A percentile compares a stretch with the other conserved stretches of the same genome.
These are phyloP conservation scores for Merluccius polli DNA, from an alignment of 2,797 vertebrate genomes.

Conservation along the genomic window DNA sequence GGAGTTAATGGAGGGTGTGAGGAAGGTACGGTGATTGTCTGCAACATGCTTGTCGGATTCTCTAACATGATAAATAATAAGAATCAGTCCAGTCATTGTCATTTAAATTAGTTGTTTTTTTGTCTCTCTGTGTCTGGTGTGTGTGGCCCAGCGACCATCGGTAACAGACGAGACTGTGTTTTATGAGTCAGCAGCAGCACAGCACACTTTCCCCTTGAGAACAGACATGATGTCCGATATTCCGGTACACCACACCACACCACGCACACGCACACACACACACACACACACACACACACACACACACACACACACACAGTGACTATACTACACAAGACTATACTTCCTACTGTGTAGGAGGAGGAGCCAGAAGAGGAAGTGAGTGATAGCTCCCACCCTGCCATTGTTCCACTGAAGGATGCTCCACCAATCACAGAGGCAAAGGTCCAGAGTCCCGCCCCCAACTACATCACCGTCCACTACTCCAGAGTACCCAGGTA, in stretches of 20 bases:
- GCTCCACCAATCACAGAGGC: conserved; percentile 52
- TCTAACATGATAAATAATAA: neutral
- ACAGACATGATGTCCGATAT: conserved; percentile 70
- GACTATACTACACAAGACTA: neutral
- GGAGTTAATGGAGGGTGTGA: conserved; percentile 45
- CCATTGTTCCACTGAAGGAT: conserved; percentile 73
- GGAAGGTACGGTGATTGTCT: conserved; percentile 45
- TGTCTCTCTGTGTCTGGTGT: neutral
- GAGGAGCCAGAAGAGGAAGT: conserved; percentile 73
- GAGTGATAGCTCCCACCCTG: conserved; percentile 67
- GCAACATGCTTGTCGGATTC: neutral
- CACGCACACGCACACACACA: neutral
- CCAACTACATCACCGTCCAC: conserved; percentile 69
- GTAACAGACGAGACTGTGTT: conserved; percentile 62
- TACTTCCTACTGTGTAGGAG: conserved; percentile 29
- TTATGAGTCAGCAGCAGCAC: conserved; percentile 62
- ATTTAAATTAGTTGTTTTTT: neutral
- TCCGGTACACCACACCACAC: conserved; percentile 45
- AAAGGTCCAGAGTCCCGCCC: conserved; percentile 33
- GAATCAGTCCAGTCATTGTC: neutral
- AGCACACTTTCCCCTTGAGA: conserved; percentile 54
- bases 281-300: conserved; percentile 10
- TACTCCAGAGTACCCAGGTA: conserved; percentile 68
- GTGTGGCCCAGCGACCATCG: conserved; percentile 51
- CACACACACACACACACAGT: conserved; percentile 4